Evolutionary conservation across 2,888 invertebrate species (phyloP), one percentile per base, ranked within the genome.

Genomic region (Drosophila paranaensis): DNA sequence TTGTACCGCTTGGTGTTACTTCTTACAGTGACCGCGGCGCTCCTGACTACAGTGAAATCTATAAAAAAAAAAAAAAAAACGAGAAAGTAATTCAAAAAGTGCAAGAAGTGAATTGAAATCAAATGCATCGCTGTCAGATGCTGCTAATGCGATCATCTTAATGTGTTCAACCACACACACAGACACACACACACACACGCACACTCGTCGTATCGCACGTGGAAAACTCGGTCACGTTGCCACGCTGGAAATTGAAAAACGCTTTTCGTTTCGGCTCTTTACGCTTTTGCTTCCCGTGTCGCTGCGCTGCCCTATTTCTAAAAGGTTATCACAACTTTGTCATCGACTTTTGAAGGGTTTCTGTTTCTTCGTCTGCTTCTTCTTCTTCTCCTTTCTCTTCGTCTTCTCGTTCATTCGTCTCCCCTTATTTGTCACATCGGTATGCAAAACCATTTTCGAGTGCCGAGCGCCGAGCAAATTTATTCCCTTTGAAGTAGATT

Each of bases 1-100:
- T 93, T 93, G 92, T 48, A 93, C 92, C 94, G 97, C 96, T 97
- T 97, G 97, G 97, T 97, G 97, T 97, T 97, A 97, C 96, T 97
- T 97, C 97, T 97, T 97, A 97, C 97, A 97, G 97, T 97, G 97
- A 96, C 95, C 94, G 94, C 95, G 94, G 93, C 87, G 81, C 58
- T 33, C 60, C 60, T n/a, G 69, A n/a, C 50, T 51, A 25, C 51
- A 43, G 30, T 42, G 39, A 46, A 58, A 13, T 4, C 3, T 27
- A 27, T 37, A 45, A 63, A 65, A n/a, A 25, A 39, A 8, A 39
- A 25, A 27, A 25, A 43, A 20, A 2, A 6, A 0, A 11, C n/a
- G n/a, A 33, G 6, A 16, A 5, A 16, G 6, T 16, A 20, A 11
- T 6, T 16, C 40, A 37, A 30, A 8, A 60, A 55, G 61, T 42